phyloP scores from a whole-genome alignment of 2,113 vertebrate genomes.

The Aptenodytes patagonicus region DNA sequence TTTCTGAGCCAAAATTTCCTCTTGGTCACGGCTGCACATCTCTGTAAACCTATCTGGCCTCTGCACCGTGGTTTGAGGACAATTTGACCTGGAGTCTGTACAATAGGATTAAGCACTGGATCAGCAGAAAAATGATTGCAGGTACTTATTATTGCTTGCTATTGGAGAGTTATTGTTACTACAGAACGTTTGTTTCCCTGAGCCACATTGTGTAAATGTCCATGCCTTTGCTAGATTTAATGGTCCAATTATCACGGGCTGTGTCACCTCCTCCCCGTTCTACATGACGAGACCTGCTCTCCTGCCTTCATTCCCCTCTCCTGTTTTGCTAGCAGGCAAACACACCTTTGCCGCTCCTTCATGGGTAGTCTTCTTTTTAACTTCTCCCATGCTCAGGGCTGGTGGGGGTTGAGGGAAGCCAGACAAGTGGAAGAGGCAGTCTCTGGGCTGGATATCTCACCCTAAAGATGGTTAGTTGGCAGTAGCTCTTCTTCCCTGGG shows the following conservation, averaged over 20 bases:
- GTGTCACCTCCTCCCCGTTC: not conserved
- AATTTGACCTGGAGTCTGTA: not conserved
- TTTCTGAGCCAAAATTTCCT: not conserved
- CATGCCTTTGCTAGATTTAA: constrained; percentile 44
- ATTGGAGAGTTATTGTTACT: not conserved
- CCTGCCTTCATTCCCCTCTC: not conserved
- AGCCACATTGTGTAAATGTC: not conserved
- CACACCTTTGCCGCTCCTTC: not conserved
- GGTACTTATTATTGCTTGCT: not conserved
- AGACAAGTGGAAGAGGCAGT: not conserved
- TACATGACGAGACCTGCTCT: not conserved
- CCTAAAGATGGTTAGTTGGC: not conserved
- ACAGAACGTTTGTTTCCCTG: not conserved
- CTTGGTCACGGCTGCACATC: not conserved
- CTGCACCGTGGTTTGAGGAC: not conserved
- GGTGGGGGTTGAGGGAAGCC: not conserved
- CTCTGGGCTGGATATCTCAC: not conserved
- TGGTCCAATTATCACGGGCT: constrained; percentile 12
- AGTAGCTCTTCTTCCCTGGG: not conserved
- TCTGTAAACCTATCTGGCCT: not conserved
- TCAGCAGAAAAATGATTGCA: constrained; percentile 5
- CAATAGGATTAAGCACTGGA: not conserved
- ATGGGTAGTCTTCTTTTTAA: not conserved
- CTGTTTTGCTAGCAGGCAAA: not conserved
- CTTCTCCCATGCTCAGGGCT: not conserved